A percentile compares a stretch with the other conserved stretches of the same genome.
These are phyloP conservation scores for Nasonia giraulti DNA, from an alignment of 1,140 invertebrate genomes.

Conservation along the genomic window DNA sequence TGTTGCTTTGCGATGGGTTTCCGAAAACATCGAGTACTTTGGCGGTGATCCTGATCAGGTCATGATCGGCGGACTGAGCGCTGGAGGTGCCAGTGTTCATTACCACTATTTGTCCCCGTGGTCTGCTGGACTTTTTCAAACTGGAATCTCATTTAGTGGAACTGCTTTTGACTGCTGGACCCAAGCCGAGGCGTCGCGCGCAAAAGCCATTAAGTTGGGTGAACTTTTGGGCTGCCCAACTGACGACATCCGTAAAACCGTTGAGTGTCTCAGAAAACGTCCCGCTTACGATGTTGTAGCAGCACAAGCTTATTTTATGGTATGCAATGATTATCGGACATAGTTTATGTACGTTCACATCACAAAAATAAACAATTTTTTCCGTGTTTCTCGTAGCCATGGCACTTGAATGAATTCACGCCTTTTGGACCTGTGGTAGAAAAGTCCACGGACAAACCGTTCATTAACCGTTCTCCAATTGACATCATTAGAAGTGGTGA, in stretches of 20 bases:
- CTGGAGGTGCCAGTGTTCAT: conserved; percentile 28
- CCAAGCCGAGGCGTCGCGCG: not conserved
- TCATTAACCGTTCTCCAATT: conserved; percentile 74
- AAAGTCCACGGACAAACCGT: conserved; percentile 64
- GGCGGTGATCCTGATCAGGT: conserved; percentile 15
- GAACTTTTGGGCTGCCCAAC: conserved; percentile 1
- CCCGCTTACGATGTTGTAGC: not conserved
- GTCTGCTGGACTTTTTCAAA: not conserved
- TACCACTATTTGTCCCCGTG: conserved; percentile 23
- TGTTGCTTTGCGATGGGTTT: conserved; percentile 15
- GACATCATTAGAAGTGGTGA: conserved; percentile 69
- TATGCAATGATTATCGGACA: not conserved
- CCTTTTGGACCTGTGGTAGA: conserved; percentile 76
- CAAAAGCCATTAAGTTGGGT: not conserved
- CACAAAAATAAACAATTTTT: no score
- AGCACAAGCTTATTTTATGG: conserved; percentile 2
- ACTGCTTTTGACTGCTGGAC: conserved; percentile 26
- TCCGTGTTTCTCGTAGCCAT: not conserved
- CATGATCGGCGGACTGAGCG: not conserved
- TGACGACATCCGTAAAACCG: not conserved
- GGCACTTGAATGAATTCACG: not conserved
- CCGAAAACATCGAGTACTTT: conserved; percentile 5
- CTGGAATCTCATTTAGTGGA: conserved; percentile 27
- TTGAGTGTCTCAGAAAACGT: not conserved
- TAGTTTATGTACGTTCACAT: no score